phyloP scores from a whole-genome alignment of 2,113 vertebrate species.

The Pseudorasbora parva region DNA sequence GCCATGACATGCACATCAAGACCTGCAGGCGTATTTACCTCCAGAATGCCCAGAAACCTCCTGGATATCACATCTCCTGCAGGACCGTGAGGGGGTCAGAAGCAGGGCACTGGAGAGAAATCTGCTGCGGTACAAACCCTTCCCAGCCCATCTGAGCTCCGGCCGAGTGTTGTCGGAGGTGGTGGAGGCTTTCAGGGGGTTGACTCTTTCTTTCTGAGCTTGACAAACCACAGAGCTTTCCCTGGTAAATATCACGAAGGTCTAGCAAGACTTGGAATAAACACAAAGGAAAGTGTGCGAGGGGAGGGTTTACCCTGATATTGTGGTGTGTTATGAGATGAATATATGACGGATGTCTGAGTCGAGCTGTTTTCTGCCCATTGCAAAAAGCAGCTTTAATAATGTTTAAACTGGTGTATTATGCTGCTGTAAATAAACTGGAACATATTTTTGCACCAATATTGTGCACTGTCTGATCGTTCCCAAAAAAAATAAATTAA shows the following conservation, averaged over 20 bases:
- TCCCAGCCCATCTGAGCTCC: neutral
- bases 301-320: neutral
- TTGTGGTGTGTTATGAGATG: neutral
- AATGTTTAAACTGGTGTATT: neutral
- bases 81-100: neutral
- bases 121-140: neutral
- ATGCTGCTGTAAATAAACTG: slow-evolving; percentile 40
- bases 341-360: slow-evolving; percentile 12
- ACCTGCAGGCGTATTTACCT: slow-evolving; percentile 45
- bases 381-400: slow-evolving; percentile 1
- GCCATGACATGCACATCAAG: slow-evolving; percentile 36
- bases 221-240: slow-evolving; percentile 68
- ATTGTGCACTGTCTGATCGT: too few species aligned
- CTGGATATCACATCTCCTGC: slow-evolving; percentile 36
- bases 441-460: slow-evolving; percentile 46
- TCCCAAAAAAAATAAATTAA: too few species aligned
- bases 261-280: slow-evolving; percentile 60
- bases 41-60: slow-evolving; percentile 32
- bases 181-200: slow-evolving; percentile 7
- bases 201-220: slow-evolving; percentile 57
- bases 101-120: neutral
- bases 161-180: slow-evolving; percentile 20
- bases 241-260: slow-evolving; percentile 67
- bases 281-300: slow-evolving; percentile 52
- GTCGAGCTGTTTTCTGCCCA: neutral